Evolutionary conservation across 2,113 vertebrate species (phyloP).

Genomic region (Notarius quadriscutis): DNA sequence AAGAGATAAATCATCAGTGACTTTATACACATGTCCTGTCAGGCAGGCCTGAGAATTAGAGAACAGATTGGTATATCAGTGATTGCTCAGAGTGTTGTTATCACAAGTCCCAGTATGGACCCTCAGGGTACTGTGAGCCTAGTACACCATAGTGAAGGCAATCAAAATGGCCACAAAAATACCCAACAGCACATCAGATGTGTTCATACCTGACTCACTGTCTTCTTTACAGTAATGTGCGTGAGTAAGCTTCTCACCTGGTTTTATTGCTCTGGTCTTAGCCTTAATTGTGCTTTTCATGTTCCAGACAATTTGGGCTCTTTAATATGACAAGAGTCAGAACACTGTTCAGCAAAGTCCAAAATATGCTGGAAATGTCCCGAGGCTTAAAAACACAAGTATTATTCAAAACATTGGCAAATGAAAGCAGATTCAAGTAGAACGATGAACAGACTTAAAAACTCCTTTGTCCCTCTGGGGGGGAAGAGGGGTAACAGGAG

Average conservation of each 20-base stretch:
- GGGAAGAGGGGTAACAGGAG: too few relatives aligned
- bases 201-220: slow-evolving; percentile 38
- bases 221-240: slow-evolving; percentile 36
- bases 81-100: slow-evolving; percentile 36
- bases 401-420: slow-evolving; percentile 2
- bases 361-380: not conserved
- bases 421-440: not conserved
- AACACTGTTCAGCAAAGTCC: not conserved
- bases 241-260: slow-evolving; percentile 34
- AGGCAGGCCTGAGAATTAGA: slow-evolving; percentile 37
- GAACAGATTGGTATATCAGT: slow-evolving; percentile 32
- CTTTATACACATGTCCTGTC: slow-evolving; percentile 45
- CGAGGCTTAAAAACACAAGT: not conserved
- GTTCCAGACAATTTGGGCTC: not conserved
- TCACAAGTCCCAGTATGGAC: slow-evolving; percentile 24
- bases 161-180: slow-evolving; percentile 43
- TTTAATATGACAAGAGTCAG: not conserved
- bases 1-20: slow-evolving; percentile 41
- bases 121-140: slow-evolving; percentile 26
- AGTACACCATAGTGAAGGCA: slow-evolving; percentile 20
- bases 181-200: slow-evolving; percentile 29
- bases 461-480: too few relatives aligned
- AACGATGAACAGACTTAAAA: not conserved
- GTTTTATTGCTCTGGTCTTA: not conserved
- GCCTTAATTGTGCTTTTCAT: not conserved